phyloP scores from a whole-genome alignment of 2,113 vertebrate species.

The Corythornis cristatus region DNA sequence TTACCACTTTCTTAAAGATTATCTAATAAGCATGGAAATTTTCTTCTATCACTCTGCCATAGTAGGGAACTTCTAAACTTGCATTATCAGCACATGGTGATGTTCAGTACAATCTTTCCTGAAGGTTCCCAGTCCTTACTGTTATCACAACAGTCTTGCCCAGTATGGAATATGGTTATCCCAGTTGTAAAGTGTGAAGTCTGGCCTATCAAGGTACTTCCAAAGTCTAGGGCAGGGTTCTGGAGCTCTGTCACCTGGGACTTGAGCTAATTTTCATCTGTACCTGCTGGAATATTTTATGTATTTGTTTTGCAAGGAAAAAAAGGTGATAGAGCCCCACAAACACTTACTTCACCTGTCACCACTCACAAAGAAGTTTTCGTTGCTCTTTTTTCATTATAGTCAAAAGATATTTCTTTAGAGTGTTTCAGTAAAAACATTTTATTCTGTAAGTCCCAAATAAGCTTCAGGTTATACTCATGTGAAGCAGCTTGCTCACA shows the following conservation, averaged over 20 bases:
- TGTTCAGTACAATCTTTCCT: not conserved
- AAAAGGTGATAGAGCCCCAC: not conserved
- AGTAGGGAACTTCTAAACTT: not conserved
- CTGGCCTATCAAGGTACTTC: not conserved
- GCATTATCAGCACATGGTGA: not conserved
- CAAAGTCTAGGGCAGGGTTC: not conserved
- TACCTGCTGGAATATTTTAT: not conserved
- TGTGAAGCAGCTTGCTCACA: not conserved
- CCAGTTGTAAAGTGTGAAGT: not conserved
- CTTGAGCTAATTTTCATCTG: not conserved
- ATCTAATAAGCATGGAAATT: not conserved
- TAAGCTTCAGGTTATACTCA: not conserved
- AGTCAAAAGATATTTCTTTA: not conserved
- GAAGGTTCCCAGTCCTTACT: not conserved
- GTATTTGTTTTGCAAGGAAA: not conserved
- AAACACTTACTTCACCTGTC: not conserved
- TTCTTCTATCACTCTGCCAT: not conserved
- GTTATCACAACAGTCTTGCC: not conserved
- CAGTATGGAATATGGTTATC: not conserved
- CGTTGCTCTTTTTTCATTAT: rapidly evolving
- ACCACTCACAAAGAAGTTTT: not conserved
- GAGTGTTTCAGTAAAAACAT: not conserved
- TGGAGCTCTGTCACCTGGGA: not conserved
- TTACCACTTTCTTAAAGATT: not conserved
- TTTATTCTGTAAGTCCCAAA: not conserved